Evolutionary conservation across 2,797 vertebrate genomes (phyloP), one percentile per base, ranked within the genome.

Genomic region (Fratercula arctica): DNA sequence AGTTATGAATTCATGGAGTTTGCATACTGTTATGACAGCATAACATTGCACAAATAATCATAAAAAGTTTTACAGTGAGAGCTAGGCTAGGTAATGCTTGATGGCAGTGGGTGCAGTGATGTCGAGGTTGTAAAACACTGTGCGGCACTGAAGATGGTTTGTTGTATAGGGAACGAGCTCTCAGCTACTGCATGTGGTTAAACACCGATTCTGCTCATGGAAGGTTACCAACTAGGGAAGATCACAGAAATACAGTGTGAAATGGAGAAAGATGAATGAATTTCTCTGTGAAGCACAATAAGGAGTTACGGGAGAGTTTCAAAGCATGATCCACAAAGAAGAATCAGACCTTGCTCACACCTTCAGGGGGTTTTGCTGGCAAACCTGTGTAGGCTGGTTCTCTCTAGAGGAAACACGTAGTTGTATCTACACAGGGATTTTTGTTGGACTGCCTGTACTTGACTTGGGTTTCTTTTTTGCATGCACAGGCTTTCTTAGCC

Each of bases 191-290:
- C 68, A 48, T 0, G 0, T 80, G 45, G 39, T 87, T 89, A 17
- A 68, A 45, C 29, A 18, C 41, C 0, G 1, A 5, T 91, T 89
- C 41, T 75, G 48, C 1, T 0, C 11, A 0, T 46, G 26, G 11
- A 2, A 37, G 9, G 60, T 53, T 79, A 53, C 17, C 56, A 79
- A 39, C 17, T 60, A 57, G 41, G 21, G 68, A 77, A 73, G 6
- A 78, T 64, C 33, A 35, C 25, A 31, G 69, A 92, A 92, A 35
- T 1, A n/a, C 3, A 21, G 17, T 11, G 2, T 72, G 82, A 85
- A 87, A 41, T 60, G 33, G 31, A 73, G 75, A 69, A n/a, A 37
- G 29, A 25, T 68, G 31, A 63, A 57, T 37, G 10, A 74, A 9
- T 45, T 76, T 79, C 37, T 57, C n/a, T 73, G 70, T 85, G 46